These are phyloP conservation scores for Stictocephala bisonia DNA, from an alignment of 2,888 invertebrate genomes.

Conservation along the genomic window DNA sequence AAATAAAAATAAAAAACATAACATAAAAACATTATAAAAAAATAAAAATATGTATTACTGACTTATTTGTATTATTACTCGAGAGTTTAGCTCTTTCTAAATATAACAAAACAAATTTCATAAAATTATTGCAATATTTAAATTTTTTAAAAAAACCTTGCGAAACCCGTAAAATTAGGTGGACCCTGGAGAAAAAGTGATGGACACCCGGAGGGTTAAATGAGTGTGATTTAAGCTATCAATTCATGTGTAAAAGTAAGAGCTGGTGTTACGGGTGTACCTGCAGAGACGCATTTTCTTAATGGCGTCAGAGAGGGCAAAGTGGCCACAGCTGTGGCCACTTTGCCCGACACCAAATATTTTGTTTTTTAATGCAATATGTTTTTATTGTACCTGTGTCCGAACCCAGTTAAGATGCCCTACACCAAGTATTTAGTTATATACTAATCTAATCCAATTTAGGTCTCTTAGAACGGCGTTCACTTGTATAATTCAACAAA, in stretches of 20 bases:
- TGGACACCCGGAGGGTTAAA: too few relatives aligned
- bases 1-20: too few relatives aligned
- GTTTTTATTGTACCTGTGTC: conserved; percentile 20
- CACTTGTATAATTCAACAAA: conserved; percentile 10
- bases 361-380: conserved; percentile 5
- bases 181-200: too few relatives aligned
- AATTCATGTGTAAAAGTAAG: neutral
- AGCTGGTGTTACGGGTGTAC: neutral
- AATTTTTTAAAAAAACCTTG: too few relatives aligned
- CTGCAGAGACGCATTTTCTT: neutral
- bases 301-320: conserved; percentile 15
- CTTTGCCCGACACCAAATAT: conserved; percentile 25
- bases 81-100: too few relatives aligned
- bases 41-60: too few relatives aligned
- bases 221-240: conserved; percentile 18
- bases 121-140: too few relatives aligned
- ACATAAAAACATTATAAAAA: too few relatives aligned
- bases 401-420: conserved; percentile 16
- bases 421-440: conserved; percentile 19
- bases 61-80: too few relatives aligned
- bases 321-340: conserved; percentile 11
- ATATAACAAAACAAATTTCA: too few relatives aligned
- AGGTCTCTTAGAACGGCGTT: conserved; percentile 12
- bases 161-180: too few relatives aligned
- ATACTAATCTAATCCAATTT: conserved; percentile 24